Percentiles rank a stretch among this genome's conserved stretches.
Conservation (phyloP, 2,888 invertebrate species). For the Marronus borbonicus region DNA sequence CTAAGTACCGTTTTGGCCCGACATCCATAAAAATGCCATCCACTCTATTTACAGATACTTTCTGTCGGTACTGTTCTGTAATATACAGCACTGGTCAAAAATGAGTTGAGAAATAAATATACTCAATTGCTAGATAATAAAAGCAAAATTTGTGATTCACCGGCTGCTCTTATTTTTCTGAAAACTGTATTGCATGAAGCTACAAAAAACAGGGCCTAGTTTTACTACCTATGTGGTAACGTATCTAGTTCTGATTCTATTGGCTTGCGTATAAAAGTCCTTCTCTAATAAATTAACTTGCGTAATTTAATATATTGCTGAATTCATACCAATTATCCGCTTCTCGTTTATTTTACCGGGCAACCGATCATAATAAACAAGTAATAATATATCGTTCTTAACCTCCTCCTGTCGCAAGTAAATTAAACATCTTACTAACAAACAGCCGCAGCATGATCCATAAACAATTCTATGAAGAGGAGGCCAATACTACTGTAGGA, state of each 20-base stretch:
- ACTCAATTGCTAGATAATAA: too few relatives aligned
- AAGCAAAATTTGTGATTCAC: too few relatives aligned
- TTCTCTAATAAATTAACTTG: slow-evolving; percentile 8
- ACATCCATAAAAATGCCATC: slow-evolving; percentile 34
- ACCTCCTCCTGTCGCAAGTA: slow-evolving; percentile 1
- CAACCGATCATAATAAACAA: slow-evolving; percentile 33
- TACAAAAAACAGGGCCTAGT: background rate
- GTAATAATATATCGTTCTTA: slow-evolving; percentile 17
- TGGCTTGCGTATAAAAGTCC: background rate
- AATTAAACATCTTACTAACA: slow-evolving; percentile 40
- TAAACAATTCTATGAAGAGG: slow-evolving; percentile 24
- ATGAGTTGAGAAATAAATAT: too few relatives aligned
- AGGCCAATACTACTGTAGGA: slow-evolving; percentile 9
- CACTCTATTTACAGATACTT: slow-evolving; percentile 38
- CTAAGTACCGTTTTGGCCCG: slow-evolving; percentile 29
- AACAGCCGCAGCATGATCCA: slow-evolving; percentile 22
- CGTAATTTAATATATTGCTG: background rate
- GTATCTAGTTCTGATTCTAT: slow-evolving; percentile 5
- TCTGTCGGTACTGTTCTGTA: slow-evolving; percentile 5
- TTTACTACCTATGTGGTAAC: slow-evolving; percentile 1
- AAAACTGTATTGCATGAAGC: background rate
- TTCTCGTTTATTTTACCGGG: slow-evolving; percentile 19
- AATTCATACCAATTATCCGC: slow-evolving; percentile 25
- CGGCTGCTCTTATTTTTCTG: background rate
- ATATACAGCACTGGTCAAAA: too few relatives aligned